Base-by-base conservation (phyloP, 2,888 invertebrate genomes). In the Alentia gelatinosa region DNA sequence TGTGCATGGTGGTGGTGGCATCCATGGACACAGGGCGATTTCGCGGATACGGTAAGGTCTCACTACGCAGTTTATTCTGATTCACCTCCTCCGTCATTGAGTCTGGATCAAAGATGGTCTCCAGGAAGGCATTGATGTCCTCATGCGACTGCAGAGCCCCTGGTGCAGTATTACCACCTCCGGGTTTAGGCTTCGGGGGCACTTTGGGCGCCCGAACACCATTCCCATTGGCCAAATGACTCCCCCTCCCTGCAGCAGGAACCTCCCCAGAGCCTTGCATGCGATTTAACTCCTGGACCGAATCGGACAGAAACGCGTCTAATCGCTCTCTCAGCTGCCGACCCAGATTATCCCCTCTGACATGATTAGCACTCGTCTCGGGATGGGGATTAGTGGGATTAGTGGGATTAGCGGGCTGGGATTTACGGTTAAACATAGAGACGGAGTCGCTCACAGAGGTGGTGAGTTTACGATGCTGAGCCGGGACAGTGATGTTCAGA, bases 221-320 rank as follows among this genome's bases (percentile, higher is more conserved):
- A 26, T 39, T 83, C 0, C 12, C 4, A 30, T 86, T 9, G 19
- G 15, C 15, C 9, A 47, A 30, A 0, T 23, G 37, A 39, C 89
- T 39, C 1, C 83, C 83, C 19, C n/a, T 4, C 30, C 33, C 30
- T 15, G 30, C 74, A n/a, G 15, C n/a, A 7, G 35, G 37, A 12
- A 50, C n/a, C 5, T 84, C 84, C n/a, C 39, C 90, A 4, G 23
- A 30, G 26, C 50, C 47, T 47, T 89, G 90, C 15, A 86, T 42
- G 35, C 92, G 42, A 47, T 89, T 26, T 30, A 92, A 84, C 39
- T 92, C 91, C 42, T 84, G 74, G 19, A 92, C 42, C n/a, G 92
- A 92, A 47, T 92, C 92, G 23, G 89, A 47, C 30, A 92, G 83
- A 83, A 92, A 92, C 15, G 91, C 63, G 26, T 92, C 89, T 12